Evolutionary conservation across 2,113 vertebrate species (phyloP).

Genomic region (Saimiri boliviensis): DNA sequence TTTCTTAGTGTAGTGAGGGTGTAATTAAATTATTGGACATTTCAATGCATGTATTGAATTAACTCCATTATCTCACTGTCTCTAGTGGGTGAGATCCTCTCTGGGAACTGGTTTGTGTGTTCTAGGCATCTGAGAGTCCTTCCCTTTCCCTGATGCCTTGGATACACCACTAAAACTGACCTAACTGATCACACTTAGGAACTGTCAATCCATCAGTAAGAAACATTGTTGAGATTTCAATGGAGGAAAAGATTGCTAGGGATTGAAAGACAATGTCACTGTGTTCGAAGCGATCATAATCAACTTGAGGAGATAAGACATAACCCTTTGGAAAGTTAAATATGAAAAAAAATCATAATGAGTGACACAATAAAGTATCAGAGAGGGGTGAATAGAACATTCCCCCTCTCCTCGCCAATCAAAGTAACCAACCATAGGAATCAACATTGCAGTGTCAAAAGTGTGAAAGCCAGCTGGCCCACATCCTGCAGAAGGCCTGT

Average conservation of each 20-base stretch:
- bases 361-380: neutral
- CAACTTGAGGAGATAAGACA: neutral
- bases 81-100: neutral
- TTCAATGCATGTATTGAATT: neutral
- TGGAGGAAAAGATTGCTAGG: neutral
- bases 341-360: neutral
- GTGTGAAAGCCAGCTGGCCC: neutral
- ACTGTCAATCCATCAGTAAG: neutral
- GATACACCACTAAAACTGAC: neutral
- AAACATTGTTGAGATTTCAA: neutral
- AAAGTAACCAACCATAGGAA: neutral
- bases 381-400: neutral
- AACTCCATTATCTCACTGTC: neutral
- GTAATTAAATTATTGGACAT: neutral
- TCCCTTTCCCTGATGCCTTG: neutral
- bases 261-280: neutral
- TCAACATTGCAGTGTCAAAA: neutral
- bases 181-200: neutral
- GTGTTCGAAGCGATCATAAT: neutral
- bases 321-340: conserved; percentile 6
- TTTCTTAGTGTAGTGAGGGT: neutral
- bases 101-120: neutral
- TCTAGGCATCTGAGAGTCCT: neutral
- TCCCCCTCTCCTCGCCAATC: neutral
- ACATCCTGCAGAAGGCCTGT: neutral